Conservation (phyloP, 2,888 invertebrate species). For the Micoletzkya japonica region DNA sequence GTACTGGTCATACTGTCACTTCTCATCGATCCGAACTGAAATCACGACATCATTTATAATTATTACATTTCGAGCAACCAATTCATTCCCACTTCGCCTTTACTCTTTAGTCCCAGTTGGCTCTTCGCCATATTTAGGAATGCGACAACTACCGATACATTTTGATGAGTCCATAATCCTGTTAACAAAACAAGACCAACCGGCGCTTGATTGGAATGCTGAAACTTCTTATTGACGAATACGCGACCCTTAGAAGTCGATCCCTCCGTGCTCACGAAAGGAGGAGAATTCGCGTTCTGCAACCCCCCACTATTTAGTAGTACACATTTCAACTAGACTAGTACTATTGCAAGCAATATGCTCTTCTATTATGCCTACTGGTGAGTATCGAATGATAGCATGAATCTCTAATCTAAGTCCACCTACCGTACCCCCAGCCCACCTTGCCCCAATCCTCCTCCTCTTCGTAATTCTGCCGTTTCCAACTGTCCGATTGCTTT, state of each 20-base stretch:
- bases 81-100: too few relatives aligned
- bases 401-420: neutral
- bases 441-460: conserved; percentile 28
- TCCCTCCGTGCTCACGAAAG: conserved; percentile 20
- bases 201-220: too few relatives aligned
- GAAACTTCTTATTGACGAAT: conserved; percentile 18
- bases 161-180: too few relatives aligned
- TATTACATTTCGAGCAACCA: too few relatives aligned
- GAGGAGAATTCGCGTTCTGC: conserved; percentile 4
- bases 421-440: too few relatives aligned
- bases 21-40: too few relatives aligned
- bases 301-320: neutral
- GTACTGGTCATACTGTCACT: too few relatives aligned
- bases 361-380: neutral
- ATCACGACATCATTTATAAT: too few relatives aligned
- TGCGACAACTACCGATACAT: too few relatives aligned
- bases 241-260: neutral
- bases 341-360: neutral
- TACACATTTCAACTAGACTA: neutral
- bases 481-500: neutral
- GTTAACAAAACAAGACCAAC: too few relatives aligned
- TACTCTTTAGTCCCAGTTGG: too few relatives aligned
- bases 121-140: too few relatives aligned
- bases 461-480: neutral
- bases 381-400: neutral